Percentiles rank a stretch among this genome's conserved stretches.
Evolutionary conservation across 2,113 vertebrate species (phyloP).

Genomic region (Daubentonia madagascariensis): DNA sequence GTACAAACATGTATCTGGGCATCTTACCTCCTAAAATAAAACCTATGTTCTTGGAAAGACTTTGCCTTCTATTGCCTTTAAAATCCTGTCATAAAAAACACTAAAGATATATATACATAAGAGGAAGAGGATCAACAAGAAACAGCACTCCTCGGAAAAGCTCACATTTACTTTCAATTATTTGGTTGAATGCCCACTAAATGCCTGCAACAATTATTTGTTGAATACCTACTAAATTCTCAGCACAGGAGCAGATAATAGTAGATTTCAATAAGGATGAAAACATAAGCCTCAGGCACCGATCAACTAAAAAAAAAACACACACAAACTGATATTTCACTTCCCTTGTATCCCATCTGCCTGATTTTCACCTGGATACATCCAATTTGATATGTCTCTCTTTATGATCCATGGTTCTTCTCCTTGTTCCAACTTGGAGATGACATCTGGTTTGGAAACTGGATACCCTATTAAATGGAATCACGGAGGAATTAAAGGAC

Average conservation of each 20-base stretch:
- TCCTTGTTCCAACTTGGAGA: constrained; percentile 66
- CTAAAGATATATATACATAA: not conserved
- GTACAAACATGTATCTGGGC: not conserved
- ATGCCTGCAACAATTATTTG: not conserved
- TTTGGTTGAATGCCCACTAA: not conserved
- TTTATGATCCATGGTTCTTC: constrained; percentile 63
- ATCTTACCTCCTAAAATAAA: not conserved
- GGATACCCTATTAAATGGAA: constrained; percentile 54
- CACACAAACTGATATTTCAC: not conserved
- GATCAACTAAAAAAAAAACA: not conserved
- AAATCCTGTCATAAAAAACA: not conserved
- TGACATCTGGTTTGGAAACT: constrained; percentile 68
- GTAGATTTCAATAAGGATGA: not conserved
- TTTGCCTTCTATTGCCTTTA: not conserved
- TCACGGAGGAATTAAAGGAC: not conserved
- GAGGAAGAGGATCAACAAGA: not conserved
- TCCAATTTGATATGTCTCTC: constrained; percentile 13
- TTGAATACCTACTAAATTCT: constrained; percentile 4
- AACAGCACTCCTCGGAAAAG: not conserved
- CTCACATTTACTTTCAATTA: not conserved
- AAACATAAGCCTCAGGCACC: not conserved
- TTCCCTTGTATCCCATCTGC: constrained; percentile 31
- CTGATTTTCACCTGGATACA: constrained; percentile 40
- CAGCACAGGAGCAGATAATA: not conserved
- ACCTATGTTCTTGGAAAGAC: not conserved